Percentiles rank a stretch among this genome's conserved stretches.
These are phyloP conservation scores for Campoplex capitator DNA, from an alignment of 2,888 invertebrate species.

Conservation along the genomic window DNA sequence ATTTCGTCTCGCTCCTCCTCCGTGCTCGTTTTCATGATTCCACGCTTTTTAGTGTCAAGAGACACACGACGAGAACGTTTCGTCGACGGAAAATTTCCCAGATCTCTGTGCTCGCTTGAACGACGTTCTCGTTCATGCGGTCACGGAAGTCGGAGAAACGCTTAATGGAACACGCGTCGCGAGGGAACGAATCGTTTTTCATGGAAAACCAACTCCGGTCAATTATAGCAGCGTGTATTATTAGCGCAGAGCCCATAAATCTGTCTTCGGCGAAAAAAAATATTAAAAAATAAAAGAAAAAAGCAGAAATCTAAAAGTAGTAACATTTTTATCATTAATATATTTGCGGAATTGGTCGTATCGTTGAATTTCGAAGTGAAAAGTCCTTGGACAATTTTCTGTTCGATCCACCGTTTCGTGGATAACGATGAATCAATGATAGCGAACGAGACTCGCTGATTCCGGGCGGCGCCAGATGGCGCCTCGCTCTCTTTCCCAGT, in stretches of 20 bases:
- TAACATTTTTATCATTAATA: background rate
- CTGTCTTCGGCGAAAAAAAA: background rate
- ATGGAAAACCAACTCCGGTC: conserved; percentile 28
- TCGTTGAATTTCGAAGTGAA: background rate
- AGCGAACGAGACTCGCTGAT: background rate
- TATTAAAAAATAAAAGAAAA: background rate
- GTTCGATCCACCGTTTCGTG: background rate
- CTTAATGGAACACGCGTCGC: conserved; percentile 50
- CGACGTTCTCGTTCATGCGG: conserved; percentile 21
- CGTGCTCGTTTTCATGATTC: conserved; percentile 36
- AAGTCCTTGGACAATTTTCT: background rate
- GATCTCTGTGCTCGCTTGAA: conserved; percentile 31
- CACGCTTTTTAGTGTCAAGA: conserved; percentile 37
- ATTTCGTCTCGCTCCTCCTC: conserved; percentile 35
- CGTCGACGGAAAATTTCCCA: conserved; percentile 41
- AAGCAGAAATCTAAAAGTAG: background rate
- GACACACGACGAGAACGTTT: conserved; percentile 1
- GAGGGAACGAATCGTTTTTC: conserved; percentile 50
- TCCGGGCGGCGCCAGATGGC: background rate
- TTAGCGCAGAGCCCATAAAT: background rate
- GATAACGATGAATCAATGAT: background rate
- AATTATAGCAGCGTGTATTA: conserved; percentile 21
- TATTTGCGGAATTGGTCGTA: background rate
- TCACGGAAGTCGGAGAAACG: conserved; percentile 11
- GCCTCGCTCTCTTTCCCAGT: background rate